Evolutionary conservation across 2,888 invertebrate species (phyloP).

Genomic region (Leptinotarsa peninsularis): DNA sequence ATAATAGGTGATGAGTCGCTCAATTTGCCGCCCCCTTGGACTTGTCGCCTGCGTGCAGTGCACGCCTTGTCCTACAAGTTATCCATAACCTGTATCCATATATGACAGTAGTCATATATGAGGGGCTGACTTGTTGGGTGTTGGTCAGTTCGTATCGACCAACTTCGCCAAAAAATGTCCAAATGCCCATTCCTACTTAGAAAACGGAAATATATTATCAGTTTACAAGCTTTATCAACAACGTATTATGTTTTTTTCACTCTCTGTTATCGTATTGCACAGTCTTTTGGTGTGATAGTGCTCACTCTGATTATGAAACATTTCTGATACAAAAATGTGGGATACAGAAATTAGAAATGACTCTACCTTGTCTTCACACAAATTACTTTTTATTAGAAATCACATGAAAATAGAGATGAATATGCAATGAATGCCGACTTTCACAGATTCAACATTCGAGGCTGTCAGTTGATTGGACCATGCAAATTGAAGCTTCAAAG

Average conservation of each 20-base stretch:
- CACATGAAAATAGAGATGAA: background rate
- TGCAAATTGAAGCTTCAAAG: background rate
- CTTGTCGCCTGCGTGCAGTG: no score
- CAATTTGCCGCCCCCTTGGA: no score
- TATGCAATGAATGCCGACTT: background rate
- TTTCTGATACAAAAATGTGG: background rate
- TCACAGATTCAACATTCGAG: slow-evolving; percentile 5
- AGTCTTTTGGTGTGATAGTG: background rate
- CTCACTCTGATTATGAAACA: background rate
- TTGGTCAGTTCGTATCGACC: background rate
- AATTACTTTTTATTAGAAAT: background rate
- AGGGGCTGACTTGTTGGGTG: background rate
- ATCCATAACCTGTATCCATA: background rate
- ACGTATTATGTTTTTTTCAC: background rate
- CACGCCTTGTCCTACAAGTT: no score
- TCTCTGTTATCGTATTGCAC: background rate
- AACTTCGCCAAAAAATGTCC: background rate
- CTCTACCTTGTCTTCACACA: background rate
- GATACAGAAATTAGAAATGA: background rate
- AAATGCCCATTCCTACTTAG: background rate
- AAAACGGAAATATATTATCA: background rate
- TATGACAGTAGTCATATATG: background rate
- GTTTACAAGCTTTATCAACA: background rate
- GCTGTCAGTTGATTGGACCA: background rate
- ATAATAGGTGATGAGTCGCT: no score